These are phyloP conservation scores for Philantomba maxwellii DNA, from an alignment of 2,113 vertebrate genomes.

Conservation along the genomic window DNA sequence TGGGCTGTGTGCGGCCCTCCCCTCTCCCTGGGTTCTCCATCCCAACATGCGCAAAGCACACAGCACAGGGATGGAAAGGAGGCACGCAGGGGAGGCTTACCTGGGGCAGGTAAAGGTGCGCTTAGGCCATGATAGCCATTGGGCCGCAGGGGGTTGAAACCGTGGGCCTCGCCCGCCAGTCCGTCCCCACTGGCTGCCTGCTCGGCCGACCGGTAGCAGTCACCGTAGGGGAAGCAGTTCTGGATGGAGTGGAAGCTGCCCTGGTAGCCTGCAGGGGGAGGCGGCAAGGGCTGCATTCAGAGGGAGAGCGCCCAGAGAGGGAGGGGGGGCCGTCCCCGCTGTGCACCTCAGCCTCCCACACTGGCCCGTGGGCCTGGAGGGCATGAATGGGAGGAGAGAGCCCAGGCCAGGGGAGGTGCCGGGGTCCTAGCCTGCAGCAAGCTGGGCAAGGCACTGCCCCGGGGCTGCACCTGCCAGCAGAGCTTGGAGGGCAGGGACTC, in stretches of 20 bases:
- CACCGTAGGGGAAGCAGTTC: slow-evolving; percentile 93
- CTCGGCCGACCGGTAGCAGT: slow-evolving; percentile 90
- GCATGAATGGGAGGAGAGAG: not conserved
- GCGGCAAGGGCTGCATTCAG: not conserved
- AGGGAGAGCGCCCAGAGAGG: not conserved
- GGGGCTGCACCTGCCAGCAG: accelerated
- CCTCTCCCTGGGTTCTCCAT: not conserved
- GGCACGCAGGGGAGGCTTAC: slow-evolving; percentile 75
- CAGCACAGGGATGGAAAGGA: not conserved
- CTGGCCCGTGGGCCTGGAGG: not conserved
- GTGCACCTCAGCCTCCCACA: accelerated
- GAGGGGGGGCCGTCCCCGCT: accelerated
- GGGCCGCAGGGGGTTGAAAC: slow-evolving; percentile 86
- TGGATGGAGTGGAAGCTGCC: slow-evolving; percentile 92
- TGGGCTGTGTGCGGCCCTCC: not conserved
- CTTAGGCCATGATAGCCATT: slow-evolving; percentile 89
- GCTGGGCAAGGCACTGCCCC: accelerated
- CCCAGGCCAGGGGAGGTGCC: not conserved
- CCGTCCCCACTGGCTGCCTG: slow-evolving; percentile 79
- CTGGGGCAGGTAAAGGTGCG: slow-evolving; percentile 81
- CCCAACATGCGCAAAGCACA: not conserved
- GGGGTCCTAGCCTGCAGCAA: accelerated
- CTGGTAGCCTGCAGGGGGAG: slow-evolving; percentile 87
- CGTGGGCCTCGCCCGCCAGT: slow-evolving; percentile 83
- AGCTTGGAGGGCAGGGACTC: not conserved